phyloP scores from a whole-genome alignment of 2,113 vertebrate genomes.

The Thalassarche chlororhynchos region DNA sequence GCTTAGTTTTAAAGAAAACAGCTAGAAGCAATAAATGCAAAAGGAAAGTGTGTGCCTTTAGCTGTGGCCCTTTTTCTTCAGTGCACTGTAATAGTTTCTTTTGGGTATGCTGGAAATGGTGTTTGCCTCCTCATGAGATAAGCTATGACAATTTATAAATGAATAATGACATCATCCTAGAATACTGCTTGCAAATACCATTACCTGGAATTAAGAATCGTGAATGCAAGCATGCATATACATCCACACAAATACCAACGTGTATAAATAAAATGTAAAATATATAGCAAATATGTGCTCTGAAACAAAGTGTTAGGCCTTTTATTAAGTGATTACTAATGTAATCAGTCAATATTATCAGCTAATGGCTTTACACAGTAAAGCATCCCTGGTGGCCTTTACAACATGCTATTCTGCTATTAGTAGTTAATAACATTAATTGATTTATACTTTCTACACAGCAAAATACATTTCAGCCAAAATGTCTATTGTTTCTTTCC shows the following conservation, averaged over 20 bases:
- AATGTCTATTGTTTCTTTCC: rapidly evolving
- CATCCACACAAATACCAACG: not conserved
- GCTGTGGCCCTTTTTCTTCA: not conserved
- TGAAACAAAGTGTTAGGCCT: not conserved
- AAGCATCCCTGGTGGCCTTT: not conserved
- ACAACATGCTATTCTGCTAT: not conserved
- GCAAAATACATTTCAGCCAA: not conserved
- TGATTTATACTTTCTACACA: not conserved
- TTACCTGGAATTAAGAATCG: not conserved
- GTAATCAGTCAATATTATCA: not conserved
- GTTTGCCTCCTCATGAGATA: not conserved
- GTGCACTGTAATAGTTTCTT: not conserved
- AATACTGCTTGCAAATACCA: not conserved
- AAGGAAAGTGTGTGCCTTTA: not conserved
- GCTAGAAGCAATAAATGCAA: not conserved
- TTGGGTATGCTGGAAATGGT: not conserved
- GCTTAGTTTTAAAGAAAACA: not conserved
- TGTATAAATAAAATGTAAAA: not conserved
- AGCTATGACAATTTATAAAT: not conserved
- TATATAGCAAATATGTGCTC: not conserved
- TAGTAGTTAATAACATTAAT: not conserved
- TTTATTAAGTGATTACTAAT: not conserved
- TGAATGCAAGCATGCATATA: not conserved
- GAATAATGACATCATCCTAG: not conserved
- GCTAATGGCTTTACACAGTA: not conserved